Conservation (phyloP, 2,113 vertebrate genomes). For the Melanostigma gelatinosum region DNA sequence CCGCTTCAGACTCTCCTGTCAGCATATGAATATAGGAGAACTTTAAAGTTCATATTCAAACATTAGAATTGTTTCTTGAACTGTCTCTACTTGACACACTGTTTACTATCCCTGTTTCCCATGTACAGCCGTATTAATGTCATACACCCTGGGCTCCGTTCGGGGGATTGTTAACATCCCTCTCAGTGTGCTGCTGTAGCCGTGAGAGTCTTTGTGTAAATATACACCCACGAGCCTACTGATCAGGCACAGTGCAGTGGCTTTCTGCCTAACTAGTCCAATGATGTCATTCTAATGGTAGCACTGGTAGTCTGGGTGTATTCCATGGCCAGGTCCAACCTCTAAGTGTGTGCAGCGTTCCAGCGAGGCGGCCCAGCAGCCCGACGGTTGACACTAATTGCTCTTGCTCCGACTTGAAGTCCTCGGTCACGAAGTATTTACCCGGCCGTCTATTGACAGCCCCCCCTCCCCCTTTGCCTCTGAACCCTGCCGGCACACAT, state of each 20-base stretch:
- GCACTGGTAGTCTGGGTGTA: constrained; percentile 14
- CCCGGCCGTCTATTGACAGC: constrained; percentile 59
- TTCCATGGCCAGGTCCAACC: constrained; percentile 51
- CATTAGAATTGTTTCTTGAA: constrained; percentile 20
- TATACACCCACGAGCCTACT: constrained; percentile 7
- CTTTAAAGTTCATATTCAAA: neutral
- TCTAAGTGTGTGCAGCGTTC: constrained; percentile 71
- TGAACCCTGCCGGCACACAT: neutral
- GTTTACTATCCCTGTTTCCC: neutral
- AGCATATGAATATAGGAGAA: neutral
- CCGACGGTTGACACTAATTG: constrained; percentile 72
- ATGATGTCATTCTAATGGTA: constrained; percentile 40
- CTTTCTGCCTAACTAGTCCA: constrained; percentile 28
- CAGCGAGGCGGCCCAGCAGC: constrained; percentile 44
- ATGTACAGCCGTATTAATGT: constrained; percentile 32
- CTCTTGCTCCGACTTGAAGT: constrained; percentile 60
- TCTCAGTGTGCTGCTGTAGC: constrained; percentile 14
- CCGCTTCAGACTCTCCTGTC: neutral
- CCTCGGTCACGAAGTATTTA: constrained; percentile 69
- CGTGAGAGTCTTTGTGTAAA: constrained; percentile 18
- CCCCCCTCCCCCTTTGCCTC: neutral
- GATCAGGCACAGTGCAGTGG: constrained; percentile 6
- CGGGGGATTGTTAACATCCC: constrained; percentile 7
- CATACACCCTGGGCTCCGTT: neutral
- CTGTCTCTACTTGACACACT: neutral